Percentiles rank a stretch among this genome's conserved stretches.
Evolutionary conservation across 2,113 vertebrate species (phyloP).

Genomic region (Aplodontia rufa): DNA sequence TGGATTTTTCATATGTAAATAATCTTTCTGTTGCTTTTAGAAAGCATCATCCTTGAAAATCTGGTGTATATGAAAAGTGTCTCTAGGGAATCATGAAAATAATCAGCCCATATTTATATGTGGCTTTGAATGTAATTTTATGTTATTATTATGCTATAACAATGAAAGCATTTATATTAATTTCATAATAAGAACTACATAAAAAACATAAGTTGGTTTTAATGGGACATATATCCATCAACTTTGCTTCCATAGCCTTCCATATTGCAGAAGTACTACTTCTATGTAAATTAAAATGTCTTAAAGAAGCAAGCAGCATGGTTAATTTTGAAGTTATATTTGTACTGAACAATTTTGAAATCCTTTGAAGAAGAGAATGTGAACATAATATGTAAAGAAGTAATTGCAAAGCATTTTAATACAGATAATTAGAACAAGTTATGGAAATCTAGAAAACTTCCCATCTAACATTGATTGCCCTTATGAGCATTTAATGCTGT

Average conservation of each 20-base stretch:
- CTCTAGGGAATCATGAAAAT: background rate
- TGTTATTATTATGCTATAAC: background rate
- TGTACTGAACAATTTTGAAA: background rate
- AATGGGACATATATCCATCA: conserved; percentile 22
- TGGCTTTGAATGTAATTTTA: conserved; percentile 37
- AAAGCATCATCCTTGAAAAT: conserved; percentile 23
- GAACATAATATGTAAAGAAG: conserved; percentile 21
- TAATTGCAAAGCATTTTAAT: conserved; percentile 65
- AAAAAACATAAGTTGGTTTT: background rate
- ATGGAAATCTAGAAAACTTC: conserved; percentile 69
- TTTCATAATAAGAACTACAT: background rate
- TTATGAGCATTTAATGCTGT: conserved; percentile 62
- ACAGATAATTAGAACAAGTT: conserved; percentile 59
- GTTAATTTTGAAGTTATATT: conserved; percentile 37
- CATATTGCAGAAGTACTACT: background rate
- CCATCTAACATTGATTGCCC: conserved; percentile 64
- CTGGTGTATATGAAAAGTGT: background rate
- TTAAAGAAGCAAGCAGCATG: conserved; percentile 9
- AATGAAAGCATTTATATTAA: background rate
- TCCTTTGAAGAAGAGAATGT: conserved; percentile 4
- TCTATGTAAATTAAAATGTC: background rate
- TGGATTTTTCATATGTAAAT: conserved; percentile 14
- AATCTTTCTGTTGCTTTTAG: background rate
- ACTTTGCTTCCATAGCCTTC: background rate
- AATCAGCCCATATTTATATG: background rate